Conservation (phyloP, 2,797 vertebrate species). For the Enteromius fasciolatus region DNA sequence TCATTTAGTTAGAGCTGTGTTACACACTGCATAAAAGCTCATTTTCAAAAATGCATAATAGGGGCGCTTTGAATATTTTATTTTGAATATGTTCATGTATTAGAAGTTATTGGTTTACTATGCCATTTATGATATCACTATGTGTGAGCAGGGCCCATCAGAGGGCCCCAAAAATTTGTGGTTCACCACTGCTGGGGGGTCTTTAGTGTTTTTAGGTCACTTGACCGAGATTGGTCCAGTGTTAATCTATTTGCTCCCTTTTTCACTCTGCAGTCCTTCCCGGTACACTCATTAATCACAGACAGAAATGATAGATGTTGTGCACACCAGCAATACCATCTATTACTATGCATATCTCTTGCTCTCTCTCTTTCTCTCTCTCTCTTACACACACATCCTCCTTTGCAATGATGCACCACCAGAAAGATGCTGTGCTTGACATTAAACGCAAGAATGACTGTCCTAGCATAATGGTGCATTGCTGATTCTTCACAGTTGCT, state of each 20-base stretch:
- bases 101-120: not conserved
- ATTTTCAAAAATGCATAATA: no score
- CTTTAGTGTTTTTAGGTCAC: slow-evolving; percentile 47
- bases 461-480: slow-evolving; percentile 61
- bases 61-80: not conserved
- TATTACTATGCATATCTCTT: slow-evolving; percentile 78
- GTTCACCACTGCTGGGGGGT: slow-evolving; percentile 7
- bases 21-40: no score
- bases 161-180: not conserved
- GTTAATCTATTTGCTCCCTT: slow-evolving; percentile 56
- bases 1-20: no score
- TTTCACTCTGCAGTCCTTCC: slow-evolving; percentile 68
- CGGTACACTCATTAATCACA: slow-evolving; percentile 82
- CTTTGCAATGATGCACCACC: slow-evolving; percentile 63
- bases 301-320: slow-evolving; percentile 82
- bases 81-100: not conserved
- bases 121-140: not conserved
- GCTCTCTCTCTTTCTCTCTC: slow-evolving; percentile 19
- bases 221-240: slow-evolving; percentile 34
- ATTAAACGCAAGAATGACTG: slow-evolving; percentile 66
- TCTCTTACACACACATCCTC: slow-evolving; percentile 25
- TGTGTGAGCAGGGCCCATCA: not conserved
- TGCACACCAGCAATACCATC: slow-evolving; percentile 76
- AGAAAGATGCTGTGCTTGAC: slow-evolving; percentile 68
- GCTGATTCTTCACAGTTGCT: slow-evolving; percentile 62